These are phyloP conservation scores for Hyperoplus immaculatus DNA, from an alignment of 2,797 vertebrate species.

Conservation along the genomic window DNA sequence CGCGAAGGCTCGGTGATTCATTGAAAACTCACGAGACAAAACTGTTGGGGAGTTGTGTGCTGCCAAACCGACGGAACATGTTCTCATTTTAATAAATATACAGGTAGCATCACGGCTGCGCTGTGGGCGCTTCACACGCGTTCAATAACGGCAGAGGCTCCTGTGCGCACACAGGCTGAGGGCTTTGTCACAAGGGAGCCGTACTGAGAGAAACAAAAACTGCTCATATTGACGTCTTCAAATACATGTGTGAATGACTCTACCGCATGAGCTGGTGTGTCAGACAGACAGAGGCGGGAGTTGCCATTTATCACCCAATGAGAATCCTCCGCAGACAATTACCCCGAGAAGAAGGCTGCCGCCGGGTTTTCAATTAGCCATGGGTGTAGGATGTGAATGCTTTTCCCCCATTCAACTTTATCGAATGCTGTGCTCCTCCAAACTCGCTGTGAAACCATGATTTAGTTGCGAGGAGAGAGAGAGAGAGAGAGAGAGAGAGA, in stretches of 20 bases:
- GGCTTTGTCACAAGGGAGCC: conserved; percentile 23
- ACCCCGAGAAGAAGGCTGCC: conserved; percentile 12
- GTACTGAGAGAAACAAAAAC: conserved; percentile 40
- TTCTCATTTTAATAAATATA: conserved; percentile 62
- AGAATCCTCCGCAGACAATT: conserved; percentile 24
- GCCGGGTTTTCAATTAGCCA: conserved; percentile 15
- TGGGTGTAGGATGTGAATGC: neutral
- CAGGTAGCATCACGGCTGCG: conserved; percentile 36
- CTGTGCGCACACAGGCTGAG: neutral
- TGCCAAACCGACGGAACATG: conserved; percentile 19
- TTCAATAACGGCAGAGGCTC: conserved; percentile 31
- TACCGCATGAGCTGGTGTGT: conserved; percentile 48
- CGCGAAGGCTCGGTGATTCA: conserved; percentile 53
- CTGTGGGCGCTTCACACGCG: conserved; percentile 47
- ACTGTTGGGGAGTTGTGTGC: conserved; percentile 28
- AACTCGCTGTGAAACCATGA: conserved; percentile 51
- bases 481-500: too few species aligned
- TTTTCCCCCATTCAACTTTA: conserved; percentile 60
- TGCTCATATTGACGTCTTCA: conserved; percentile 66
- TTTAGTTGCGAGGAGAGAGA: conserved; percentile 41
- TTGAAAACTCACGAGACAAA: conserved; percentile 42
- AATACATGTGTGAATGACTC: conserved; percentile 66
- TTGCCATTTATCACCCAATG: conserved; percentile 29
- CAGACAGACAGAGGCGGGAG: conserved; percentile 15
- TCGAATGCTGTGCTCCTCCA: conserved; percentile 30